Evolutionary conservation across 2,797 vertebrate species (phyloP).

Genomic region (Morelia viridis): DNA sequence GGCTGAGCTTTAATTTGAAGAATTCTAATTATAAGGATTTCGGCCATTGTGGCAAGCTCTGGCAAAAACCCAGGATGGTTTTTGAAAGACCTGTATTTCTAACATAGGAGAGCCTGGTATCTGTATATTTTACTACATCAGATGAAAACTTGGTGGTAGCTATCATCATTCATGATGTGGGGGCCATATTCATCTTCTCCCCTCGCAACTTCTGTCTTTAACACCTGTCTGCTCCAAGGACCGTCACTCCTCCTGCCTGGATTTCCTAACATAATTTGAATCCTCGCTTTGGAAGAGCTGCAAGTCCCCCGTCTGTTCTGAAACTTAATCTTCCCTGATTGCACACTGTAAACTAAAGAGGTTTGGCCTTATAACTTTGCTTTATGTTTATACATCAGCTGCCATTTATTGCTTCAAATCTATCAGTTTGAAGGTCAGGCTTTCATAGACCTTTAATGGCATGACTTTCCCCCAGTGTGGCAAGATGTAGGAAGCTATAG

Average conservation of each 20-base stretch:
- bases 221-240: conserved; percentile 18
- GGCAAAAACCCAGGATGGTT: not conserved
- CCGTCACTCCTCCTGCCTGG: not conserved
- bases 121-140: not conserved
- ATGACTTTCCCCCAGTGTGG: conserved; percentile 58
- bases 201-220: conserved; percentile 11
- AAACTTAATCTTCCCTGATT: conserved; percentile 59
- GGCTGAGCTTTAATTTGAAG: not conserved
- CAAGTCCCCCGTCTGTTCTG: conserved; percentile 40
- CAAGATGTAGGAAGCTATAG: conserved; percentile 65
- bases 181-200: not conserved
- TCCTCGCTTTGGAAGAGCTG: conserved; percentile 7
- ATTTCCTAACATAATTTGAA: not conserved
- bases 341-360: conserved; percentile 54
- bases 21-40: conserved; percentile 22
- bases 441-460: conserved; percentile 76
- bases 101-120: not conserved
- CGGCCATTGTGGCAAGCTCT: not conserved
- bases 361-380: conserved; percentile 66
- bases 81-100: not conserved
- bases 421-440: conserved; percentile 70
- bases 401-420: conserved; percentile 73
- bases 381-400: conserved; percentile 70
- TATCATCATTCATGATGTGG: not conserved
- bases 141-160: accelerated